phyloP scores from a whole-genome alignment of 2,113 vertebrate species.

The Neopipo cinnamomea region DNA sequence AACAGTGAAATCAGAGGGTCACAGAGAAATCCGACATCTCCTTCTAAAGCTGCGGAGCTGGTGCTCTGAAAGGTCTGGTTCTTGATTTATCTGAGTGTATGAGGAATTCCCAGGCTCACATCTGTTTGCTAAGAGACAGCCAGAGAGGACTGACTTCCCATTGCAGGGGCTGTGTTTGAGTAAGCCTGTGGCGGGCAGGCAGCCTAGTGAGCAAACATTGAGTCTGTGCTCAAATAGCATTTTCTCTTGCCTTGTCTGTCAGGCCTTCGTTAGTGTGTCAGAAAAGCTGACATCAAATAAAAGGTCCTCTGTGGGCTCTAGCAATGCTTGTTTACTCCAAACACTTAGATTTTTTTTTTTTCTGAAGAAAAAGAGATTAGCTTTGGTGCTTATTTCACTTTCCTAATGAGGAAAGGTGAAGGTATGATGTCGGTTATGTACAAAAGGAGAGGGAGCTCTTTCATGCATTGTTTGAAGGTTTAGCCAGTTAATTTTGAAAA shows the following conservation, averaged over 20 bases:
- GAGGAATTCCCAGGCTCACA: conserved; percentile 60
- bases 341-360: neutral
- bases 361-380: neutral
- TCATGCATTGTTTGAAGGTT: conserved; percentile 21
- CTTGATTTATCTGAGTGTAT: conserved; percentile 39
- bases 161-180: conserved; percentile 40
- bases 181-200: conserved; percentile 21
- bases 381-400: conserved; percentile 29
- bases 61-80: neutral
- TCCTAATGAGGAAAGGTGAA: conserved; percentile 33
- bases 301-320: neutral
- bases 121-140: conserved; percentile 57
- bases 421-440: neutral
- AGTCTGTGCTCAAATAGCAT: conserved; percentile 62
- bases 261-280: conserved; percentile 44
- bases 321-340: conserved; percentile 8
- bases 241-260: conserved; percentile 45
- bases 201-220: conserved; percentile 48
- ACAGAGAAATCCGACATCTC: conserved; percentile 54
- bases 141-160: conserved; percentile 18
- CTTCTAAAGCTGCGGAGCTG: neutral
- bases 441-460: neutral
- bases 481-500: conserved; percentile 34
- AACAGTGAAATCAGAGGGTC: conserved; percentile 24
- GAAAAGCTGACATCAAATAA: conserved; percentile 33